Evolutionary conservation across 1,140 invertebrate genomes (phyloP), one percentile per base, ranked within the genome.

Genomic region (Cydia splendana): DNA sequence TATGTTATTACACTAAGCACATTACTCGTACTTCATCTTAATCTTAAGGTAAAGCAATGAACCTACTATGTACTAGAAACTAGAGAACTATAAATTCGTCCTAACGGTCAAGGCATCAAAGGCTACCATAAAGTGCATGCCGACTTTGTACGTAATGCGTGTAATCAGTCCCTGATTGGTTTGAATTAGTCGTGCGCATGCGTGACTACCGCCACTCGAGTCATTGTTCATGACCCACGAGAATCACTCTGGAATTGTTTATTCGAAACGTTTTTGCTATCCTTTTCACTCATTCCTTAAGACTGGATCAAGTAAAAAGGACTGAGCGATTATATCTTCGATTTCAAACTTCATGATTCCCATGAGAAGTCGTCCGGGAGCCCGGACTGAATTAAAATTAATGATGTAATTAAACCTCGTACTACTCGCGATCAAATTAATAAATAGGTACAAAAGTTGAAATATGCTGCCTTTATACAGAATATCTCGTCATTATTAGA

Each of bases 101-200:
- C 78, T 82, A 87, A 88, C 78, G 48, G 71, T 77, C 73, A n/a
- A 73, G 15, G 6, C 20, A 57, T 77, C 85, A 90, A 82, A 84
- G 83, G 77, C 48, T 65, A 24, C 78, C 75, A 75, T 57, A 67
- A 65, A 65, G 74, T 18, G 88, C 75, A 88, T 15, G 74, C 69
- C 65, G 9, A 84, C 71, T 87, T 88, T 86, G 80, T 82, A 79
- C 77, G 80, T 93, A 91, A 91, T 91, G 90, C 90, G 90, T 91
- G 90, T 93, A 93, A 93, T 93, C 87, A 91, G 85, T 79, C 84
- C 85, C 87, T 91, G 90, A 93, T 93, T 91, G 91, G 90, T 85
- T 91, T 88, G 90, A 91, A 93, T 92, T 91, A 92, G 91, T 90
- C 90, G 89, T 83, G 87, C 76, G 86, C 86, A 91, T 91, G 91